A percentile compares a stretch with the other conserved stretches of the same genome.
These are phyloP conservation scores for Apocrypta bakeri DNA, from an alignment of 1,140 invertebrate species.

Conservation along the genomic window DNA sequence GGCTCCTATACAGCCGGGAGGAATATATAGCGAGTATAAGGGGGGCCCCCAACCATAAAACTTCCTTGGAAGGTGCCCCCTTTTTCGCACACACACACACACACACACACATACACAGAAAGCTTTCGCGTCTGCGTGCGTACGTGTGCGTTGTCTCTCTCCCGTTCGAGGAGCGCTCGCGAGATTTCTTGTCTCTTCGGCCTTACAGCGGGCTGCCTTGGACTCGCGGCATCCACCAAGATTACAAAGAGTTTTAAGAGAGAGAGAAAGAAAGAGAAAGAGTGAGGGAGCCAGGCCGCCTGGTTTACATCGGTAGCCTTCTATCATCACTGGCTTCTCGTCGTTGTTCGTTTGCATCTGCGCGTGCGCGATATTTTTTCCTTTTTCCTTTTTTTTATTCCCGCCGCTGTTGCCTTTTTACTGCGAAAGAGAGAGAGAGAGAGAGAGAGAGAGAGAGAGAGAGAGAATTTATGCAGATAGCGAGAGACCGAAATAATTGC, in stretches of 20 bases:
- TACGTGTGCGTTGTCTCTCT: conserved; percentile 33
- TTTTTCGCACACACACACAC: neutral
- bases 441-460: neutral
- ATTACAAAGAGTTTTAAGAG: conserved; percentile 72
- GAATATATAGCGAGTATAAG: conserved; percentile 16
- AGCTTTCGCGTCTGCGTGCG: neutral
- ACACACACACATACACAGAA: neutral
- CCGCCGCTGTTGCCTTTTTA: neutral
- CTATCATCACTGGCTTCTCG: conserved; percentile 71
- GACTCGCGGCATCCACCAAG: conserved; percentile 70
- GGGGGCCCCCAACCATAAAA: conserved; percentile 20
- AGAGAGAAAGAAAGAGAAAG: conserved; percentile 10
- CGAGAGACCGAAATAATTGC: conserved; percentile 2
- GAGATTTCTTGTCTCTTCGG: conserved; percentile 70
- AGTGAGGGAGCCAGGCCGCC: conserved; percentile 57
- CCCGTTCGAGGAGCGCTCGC: conserved; percentile 44
- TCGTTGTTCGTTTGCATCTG: conserved; percentile 15
- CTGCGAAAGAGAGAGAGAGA: neutral
- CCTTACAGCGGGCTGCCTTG: conserved; percentile 71
- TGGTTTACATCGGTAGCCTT: conserved; percentile 67
- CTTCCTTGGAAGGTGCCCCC: conserved; percentile 26
- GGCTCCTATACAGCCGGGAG: conserved; percentile 4
- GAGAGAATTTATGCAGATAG: neutral
- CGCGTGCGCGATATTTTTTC: neutral
- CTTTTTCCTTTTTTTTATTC: neutral